phyloP scores from a whole-genome alignment of 1,140 invertebrate genomes.

The Apis mellifera region Amel_HAv3.1 CM009942.2:10345501-10346000 shows the following conservation, averaged over 20 bases:
- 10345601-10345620: not conserved
- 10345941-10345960: not conserved
- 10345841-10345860: not conserved
- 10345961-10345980: not conserved
- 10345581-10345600: constrained; percentile 27
- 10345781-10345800: not conserved
- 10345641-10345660: not conserved
- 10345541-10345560: constrained; percentile 9
- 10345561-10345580: constrained; percentile 31
- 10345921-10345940: not conserved
- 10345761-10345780: not conserved
- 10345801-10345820: not conserved
- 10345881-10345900: not conserved
- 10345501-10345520: constrained; percentile 12
- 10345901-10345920: not conserved
- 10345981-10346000: not conserved
- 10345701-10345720: not conserved
- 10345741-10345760: not conserved
- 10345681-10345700: not conserved
- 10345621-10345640: not conserved
- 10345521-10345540: constrained; percentile 33
- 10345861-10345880: too few species aligned
- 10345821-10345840: too few species aligned
- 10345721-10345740: not conserved
- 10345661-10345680: too few species aligned